Conservation (phyloP, 2,113 vertebrate genomes). For the Sinocyclocheilus rhinocerous region DNA sequence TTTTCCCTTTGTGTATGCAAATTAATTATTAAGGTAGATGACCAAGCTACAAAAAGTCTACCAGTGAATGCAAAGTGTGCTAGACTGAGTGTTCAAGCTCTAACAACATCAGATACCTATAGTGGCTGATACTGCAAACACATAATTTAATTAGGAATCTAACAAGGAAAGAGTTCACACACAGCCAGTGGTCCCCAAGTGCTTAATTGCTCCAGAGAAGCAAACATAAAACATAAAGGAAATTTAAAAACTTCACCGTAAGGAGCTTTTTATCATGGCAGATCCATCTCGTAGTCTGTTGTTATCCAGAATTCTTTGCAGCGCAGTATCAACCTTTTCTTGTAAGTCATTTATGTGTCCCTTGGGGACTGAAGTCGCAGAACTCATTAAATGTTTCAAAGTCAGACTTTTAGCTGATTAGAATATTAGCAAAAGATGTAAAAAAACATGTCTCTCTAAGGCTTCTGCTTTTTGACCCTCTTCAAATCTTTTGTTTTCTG, state of each 20-base stretch:
- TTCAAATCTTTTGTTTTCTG: background rate
- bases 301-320: constrained; percentile 15
- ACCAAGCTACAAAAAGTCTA: constrained; percentile 8
- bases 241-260: constrained; percentile 36
- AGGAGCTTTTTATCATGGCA: constrained; percentile 30
- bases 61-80: constrained; percentile 1
- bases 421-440: constrained; percentile 39
- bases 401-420: constrained; percentile 32
- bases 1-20: background rate
- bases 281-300: background rate
- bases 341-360: constrained; percentile 15
- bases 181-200: background rate
- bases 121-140: constrained; percentile 5
- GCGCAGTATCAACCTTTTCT: background rate
- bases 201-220: constrained; percentile 23
- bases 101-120: constrained; percentile 15
- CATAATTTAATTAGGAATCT: constrained; percentile 43
- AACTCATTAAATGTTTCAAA: constrained; percentile 45
- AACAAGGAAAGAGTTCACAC: constrained; percentile 15
- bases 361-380: constrained; percentile 22
- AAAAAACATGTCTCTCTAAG: background rate
- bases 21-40: background rate
- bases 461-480: background rate
- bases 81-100: background rate
- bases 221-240: constrained; percentile 30